These are phyloP conservation scores for Nephila pilipes DNA, from an alignment of 1,140 invertebrate species.

Conservation along the genomic window DNA sequence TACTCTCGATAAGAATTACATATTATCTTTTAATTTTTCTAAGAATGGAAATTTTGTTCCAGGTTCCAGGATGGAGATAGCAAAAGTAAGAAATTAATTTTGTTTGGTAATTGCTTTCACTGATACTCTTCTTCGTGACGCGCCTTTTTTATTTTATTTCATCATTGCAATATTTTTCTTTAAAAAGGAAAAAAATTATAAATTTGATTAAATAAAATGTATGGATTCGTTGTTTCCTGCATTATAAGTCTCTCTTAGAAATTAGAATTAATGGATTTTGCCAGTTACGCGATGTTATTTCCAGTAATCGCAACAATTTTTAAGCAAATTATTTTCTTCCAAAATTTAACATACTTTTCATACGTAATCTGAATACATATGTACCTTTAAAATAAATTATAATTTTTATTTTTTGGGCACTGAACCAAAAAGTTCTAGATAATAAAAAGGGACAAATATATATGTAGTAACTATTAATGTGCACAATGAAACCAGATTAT, in stretches of 20 bases:
- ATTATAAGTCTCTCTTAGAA: background rate
- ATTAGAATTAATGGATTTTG: background rate
- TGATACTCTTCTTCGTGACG: conserved; percentile 1
- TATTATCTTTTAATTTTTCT: conserved; percentile 32
- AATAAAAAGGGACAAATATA: too few relatives aligned
- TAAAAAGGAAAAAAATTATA: background rate
- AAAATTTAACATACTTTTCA: too few relatives aligned
- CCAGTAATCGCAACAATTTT: too few relatives aligned
- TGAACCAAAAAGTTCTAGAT: too few relatives aligned
- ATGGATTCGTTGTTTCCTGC: background rate
- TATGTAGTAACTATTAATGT: too few relatives aligned
- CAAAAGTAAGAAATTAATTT: conserved; percentile 12
- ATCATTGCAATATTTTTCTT: background rate
- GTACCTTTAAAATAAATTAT: too few relatives aligned
- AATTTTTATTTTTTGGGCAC: too few relatives aligned
- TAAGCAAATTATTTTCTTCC: too few relatives aligned
- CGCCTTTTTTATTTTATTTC: too few relatives aligned
- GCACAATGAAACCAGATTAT: too few relatives aligned
- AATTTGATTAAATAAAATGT: background rate
- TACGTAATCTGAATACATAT: too few relatives aligned
- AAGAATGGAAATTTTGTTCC: background rate
- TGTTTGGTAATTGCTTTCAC: conserved; percentile 9
- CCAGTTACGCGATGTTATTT: background rate
- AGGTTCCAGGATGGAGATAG: background rate
- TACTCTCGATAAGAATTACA: background rate